Evolutionary conservation across 2,888 invertebrate genomes (phyloP).

Genomic region (Rhagonycha fulva): DNA sequence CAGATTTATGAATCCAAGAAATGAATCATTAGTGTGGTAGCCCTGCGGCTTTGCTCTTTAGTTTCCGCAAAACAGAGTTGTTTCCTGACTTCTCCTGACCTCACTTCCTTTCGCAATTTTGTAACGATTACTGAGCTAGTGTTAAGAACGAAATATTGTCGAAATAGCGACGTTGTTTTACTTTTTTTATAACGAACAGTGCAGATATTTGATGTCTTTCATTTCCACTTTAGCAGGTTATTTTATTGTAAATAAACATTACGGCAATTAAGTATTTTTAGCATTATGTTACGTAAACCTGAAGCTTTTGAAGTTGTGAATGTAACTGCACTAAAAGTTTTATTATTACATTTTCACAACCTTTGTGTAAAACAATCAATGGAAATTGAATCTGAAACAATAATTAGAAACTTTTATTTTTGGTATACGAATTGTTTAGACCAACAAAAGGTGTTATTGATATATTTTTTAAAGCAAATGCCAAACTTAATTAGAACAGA

Average conservation of each 20-base stretch:
- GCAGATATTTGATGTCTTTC: not conserved
- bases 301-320: not conserved
- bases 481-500: slow-evolving; percentile 10
- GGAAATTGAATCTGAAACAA: not conserved
- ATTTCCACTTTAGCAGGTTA: not conserved
- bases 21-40: slow-evolving; percentile 47
- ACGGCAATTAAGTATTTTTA: not conserved
- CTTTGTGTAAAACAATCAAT: not conserved
- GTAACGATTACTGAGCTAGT: not conserved
- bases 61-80: slow-evolving; percentile 37
- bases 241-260: not conserved
- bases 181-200: not conserved
- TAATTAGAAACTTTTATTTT: slow-evolving; percentile 2
- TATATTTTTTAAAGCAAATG: slow-evolving; percentile 19
- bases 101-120: slow-evolving; percentile 15
- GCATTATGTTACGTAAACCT: not conserved
- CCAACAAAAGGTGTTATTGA: slow-evolving; percentile 8
- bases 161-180: slow-evolving; percentile 1
- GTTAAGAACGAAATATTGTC: slow-evolving; percentile 11
- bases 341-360: not conserved
- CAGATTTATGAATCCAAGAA: slow-evolving; percentile 48
- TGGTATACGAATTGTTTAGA: not conserved
- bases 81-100: slow-evolving; percentile 30
- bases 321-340: not conserved
- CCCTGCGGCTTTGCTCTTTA: slow-evolving; percentile 42